These are phyloP conservation scores for Parnassius smintheus DNA, from an alignment of 2,888 invertebrate genomes.

Conservation along the genomic window DNA sequence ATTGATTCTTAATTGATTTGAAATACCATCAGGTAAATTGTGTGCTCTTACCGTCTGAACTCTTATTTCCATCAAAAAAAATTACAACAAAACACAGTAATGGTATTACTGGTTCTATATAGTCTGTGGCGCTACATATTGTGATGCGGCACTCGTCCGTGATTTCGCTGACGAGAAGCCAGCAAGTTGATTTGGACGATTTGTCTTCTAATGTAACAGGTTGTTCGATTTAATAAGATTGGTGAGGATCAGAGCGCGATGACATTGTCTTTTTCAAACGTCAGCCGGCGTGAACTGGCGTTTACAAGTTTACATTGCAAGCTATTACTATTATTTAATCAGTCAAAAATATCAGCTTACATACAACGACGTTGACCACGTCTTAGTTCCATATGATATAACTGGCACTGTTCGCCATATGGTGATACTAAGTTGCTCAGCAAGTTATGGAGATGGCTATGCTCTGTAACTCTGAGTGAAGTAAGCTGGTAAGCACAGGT, in stretches of 20 bases:
- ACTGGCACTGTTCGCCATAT: too few species aligned
- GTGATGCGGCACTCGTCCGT: slow-evolving; percentile 34
- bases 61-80: too few species aligned
- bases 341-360: background rate
- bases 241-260: slow-evolving; percentile 7
- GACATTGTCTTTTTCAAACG: slow-evolving; percentile 2
- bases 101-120: background rate
- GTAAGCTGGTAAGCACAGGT: too few species aligned
- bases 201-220: slow-evolving; percentile 41
- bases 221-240: slow-evolving; percentile 37
- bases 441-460: too few species aligned
- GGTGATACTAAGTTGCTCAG: too few species aligned
- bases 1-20: too few species aligned
- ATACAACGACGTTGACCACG: too few species aligned
- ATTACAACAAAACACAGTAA: background rate
- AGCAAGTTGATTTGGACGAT: slow-evolving; percentile 38
- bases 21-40: too few species aligned
- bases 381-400: too few species aligned
- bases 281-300: background rate
- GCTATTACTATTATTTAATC: background rate
- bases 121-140: slow-evolving; percentile 28
- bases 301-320: background rate
- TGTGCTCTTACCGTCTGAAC: too few species aligned
- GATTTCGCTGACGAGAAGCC: slow-evolving; percentile 37
- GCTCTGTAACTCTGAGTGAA: too few species aligned